Evolutionary conservation across 2,113 vertebrate species (phyloP).

Genomic region (Myxocyprinus asiaticus): DNA sequence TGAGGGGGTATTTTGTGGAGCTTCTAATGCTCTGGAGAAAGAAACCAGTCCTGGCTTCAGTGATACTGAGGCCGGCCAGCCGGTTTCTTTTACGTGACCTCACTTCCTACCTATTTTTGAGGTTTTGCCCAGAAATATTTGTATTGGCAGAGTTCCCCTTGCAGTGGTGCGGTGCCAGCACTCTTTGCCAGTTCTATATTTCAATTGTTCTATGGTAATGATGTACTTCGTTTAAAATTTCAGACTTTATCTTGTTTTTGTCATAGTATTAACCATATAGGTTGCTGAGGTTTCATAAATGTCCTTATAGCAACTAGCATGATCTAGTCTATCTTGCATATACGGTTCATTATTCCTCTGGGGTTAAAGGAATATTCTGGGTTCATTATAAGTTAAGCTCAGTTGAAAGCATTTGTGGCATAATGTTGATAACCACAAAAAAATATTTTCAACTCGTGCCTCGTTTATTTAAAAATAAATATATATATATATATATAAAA

Average conservation of each 20-base stretch:
- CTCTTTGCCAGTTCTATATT: slow-evolving; percentile 73
- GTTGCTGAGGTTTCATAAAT: neutral
- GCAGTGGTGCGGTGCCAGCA: slow-evolving; percentile 57
- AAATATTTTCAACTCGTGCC: no score
- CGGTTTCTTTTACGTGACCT: slow-evolving; percentile 77
- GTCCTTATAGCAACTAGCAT: no score
- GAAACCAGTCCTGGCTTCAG: neutral
- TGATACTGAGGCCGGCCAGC: neutral
- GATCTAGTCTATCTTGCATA: no score
- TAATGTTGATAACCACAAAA: no score
- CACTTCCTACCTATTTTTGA: slow-evolving; percentile 90
- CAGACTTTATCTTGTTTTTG: neutral
- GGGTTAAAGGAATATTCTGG: no score
- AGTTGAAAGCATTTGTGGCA: no score
- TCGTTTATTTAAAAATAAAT: no score
- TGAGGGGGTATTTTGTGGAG: neutral
- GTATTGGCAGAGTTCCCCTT: slow-evolving; percentile 53
- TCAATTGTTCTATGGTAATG: neutral
- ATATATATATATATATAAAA: no score
- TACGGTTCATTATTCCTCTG: no score
- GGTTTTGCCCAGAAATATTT: slow-evolving; percentile 82
- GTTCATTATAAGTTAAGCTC: no score
- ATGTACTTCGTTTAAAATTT: neutral
- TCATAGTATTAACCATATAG: neutral
- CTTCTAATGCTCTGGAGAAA: neutral